Evolutionary conservation across 2,888 invertebrate species (phyloP).

Genomic region (Tolmerus cingulatus): DNA sequence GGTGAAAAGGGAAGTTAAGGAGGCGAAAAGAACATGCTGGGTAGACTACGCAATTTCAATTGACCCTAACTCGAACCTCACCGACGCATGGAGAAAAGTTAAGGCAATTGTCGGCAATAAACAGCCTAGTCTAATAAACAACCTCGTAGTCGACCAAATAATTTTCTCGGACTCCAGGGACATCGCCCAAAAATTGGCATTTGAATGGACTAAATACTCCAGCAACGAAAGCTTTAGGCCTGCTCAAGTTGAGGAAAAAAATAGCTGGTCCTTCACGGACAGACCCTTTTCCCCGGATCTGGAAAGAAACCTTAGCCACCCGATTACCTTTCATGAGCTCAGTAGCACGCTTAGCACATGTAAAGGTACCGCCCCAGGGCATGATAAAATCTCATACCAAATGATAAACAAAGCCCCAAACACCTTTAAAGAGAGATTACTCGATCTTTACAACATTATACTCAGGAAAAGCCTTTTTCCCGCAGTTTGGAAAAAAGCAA

Average conservation of each 20-base stretch:
- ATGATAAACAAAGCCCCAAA: too few species aligned
- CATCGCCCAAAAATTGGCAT: too few species aligned
- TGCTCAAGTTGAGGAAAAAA: not conserved
- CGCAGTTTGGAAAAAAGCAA: too few species aligned
- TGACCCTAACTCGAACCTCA: too few species aligned
- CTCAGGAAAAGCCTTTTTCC: too few species aligned
- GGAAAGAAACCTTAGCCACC: not conserved
- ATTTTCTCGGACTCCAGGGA: not conserved
- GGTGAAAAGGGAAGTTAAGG: not conserved
- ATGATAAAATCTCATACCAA: too few species aligned
- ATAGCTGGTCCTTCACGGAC: not conserved
- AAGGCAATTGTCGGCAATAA: not conserved
- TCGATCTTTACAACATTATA: too few species aligned
- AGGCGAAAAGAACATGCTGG: not conserved
- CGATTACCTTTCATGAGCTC: too few species aligned
- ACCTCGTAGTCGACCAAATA: not conserved
- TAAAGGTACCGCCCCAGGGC: not conserved
- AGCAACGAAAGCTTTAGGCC: not conserved
- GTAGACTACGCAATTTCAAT: not conserved
- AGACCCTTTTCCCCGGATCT: not conserved
- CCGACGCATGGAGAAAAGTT: not conserved
- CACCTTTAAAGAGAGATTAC: too few species aligned
- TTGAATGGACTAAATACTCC: not conserved
- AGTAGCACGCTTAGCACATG: not conserved
- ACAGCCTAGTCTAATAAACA: not conserved